Conservation (phyloP, 2,888 invertebrate genomes). For the Heliconius charithonia region DNA sequence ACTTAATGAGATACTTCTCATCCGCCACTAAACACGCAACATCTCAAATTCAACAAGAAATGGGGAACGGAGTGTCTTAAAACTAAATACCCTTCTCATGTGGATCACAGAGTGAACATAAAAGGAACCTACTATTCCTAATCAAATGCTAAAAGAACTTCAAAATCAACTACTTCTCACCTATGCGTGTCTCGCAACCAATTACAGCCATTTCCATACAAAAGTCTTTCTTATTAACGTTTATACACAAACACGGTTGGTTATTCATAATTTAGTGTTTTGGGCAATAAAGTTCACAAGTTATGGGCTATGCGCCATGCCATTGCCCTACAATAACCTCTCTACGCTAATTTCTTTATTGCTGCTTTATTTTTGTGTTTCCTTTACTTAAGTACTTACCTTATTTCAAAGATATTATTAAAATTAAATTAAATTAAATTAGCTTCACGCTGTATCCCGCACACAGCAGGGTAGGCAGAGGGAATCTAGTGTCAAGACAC, state of each 20-base stretch:
- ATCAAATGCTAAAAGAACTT: background rate
- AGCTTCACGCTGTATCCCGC: no score
- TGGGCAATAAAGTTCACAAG: slow-evolving; percentile 26
- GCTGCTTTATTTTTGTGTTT: background rate
- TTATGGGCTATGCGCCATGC: slow-evolving; percentile 20
- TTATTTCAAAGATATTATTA: background rate
- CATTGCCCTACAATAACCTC: slow-evolving; percentile 15
- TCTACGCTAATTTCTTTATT: slow-evolving; percentile 13
- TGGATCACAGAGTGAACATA: background rate
- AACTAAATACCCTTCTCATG: background rate
- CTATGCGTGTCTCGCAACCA: slow-evolving; percentile 30
- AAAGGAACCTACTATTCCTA: background rate
- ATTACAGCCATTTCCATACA: slow-evolving; percentile 34
- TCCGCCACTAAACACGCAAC: no score
- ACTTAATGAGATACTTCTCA: no score
- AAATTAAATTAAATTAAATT: no score
- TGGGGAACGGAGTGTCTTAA: background rate
- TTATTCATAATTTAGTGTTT: slow-evolving; percentile 17
- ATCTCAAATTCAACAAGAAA: background rate
- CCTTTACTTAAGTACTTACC: background rate
- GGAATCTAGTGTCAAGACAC: no score
- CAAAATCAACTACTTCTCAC: slow-evolving; percentile 22
- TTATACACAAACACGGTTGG: slow-evolving; percentile 25
- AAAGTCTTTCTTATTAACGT: slow-evolving; percentile 37
- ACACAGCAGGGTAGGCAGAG: no score